These are phyloP conservation scores for Drosophila sturtevanti DNA, from an alignment of 1,140 invertebrate species.

Conservation along the genomic window DNA sequence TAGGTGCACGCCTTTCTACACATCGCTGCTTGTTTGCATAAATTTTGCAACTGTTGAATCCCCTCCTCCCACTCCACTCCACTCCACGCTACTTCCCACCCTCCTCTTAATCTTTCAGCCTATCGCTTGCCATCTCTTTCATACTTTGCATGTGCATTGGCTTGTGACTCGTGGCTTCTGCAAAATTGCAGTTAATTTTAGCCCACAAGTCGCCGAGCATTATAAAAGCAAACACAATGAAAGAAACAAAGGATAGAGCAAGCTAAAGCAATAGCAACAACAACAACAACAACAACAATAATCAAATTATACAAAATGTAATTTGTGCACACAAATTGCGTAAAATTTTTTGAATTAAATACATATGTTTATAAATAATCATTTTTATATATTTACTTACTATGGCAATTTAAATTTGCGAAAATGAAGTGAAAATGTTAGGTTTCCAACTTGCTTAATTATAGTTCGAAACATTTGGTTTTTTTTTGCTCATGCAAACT, in stretches of 20 bases:
- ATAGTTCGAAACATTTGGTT: slow-evolving; percentile 20
- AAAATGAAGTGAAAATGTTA: slow-evolving; percentile 63
- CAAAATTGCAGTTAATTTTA: slow-evolving; percentile 72
- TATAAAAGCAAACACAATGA: slow-evolving; percentile 49
- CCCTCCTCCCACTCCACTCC: slow-evolving; percentile 4
- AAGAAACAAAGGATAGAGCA: neutral
- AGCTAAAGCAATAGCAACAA: neutral
- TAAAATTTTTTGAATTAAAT: slow-evolving; percentile 36
- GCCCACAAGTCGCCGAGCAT: slow-evolving; percentile 37
- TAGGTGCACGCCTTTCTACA: slow-evolving; percentile 69
- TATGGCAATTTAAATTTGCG: slow-evolving; percentile 60
- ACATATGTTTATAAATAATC: slow-evolving; percentile 53
- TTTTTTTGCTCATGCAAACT: neutral
- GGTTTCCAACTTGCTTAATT: slow-evolving; percentile 31
- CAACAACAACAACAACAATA: slow-evolving; percentile 15
- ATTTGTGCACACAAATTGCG: slow-evolving; percentile 32
- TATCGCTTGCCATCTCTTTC: slow-evolving; percentile 3
- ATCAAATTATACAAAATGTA: slow-evolving; percentile 16
- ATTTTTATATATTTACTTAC: slow-evolving; percentile 14
- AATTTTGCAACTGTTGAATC: slow-evolving; percentile 65
- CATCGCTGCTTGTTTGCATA: slow-evolving; percentile 80
- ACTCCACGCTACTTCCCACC: neutral
- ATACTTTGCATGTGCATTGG: slow-evolving; percentile 74
- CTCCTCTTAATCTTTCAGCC: no score
- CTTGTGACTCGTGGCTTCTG: slow-evolving; percentile 54